Conservation (phyloP, 2,797 vertebrate genomes). For the Rhincodon typus region DNA sequence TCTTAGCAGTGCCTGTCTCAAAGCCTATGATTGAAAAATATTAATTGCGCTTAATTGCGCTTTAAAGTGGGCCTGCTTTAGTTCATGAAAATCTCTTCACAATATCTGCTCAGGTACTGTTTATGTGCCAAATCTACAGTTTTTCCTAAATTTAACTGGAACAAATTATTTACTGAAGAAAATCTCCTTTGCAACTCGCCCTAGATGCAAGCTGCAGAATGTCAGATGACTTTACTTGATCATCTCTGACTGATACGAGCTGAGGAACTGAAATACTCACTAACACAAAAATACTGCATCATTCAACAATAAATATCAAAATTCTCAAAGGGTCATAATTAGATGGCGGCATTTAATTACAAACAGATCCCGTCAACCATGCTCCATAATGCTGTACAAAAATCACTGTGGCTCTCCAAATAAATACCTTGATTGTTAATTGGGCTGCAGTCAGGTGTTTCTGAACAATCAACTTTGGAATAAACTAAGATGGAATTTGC, state of each 20-base stretch:
- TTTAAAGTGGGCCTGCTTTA: background rate
- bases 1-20: background rate
- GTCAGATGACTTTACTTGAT: background rate
- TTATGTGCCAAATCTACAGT: background rate
- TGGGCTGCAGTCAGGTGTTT: background rate
- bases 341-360: no score
- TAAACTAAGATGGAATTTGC: background rate
- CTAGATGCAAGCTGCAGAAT: background rate
- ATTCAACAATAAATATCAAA: background rate
- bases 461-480: background rate
- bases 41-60: background rate
- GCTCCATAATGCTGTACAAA: background rate
- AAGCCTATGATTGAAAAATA: background rate
- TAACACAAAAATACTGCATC: background rate
- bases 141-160: background rate
- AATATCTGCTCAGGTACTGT: background rate
- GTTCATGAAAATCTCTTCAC: background rate
- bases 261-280: background rate
- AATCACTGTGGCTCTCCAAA: background rate
- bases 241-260: background rate
- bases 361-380: background rate
- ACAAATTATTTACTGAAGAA: background rate
- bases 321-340: no score
- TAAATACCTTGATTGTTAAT: background rate
- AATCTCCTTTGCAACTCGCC: background rate